phyloP scores from a whole-genome alignment of 2,888 invertebrate genomes.

The Hedya salicella region DNA sequence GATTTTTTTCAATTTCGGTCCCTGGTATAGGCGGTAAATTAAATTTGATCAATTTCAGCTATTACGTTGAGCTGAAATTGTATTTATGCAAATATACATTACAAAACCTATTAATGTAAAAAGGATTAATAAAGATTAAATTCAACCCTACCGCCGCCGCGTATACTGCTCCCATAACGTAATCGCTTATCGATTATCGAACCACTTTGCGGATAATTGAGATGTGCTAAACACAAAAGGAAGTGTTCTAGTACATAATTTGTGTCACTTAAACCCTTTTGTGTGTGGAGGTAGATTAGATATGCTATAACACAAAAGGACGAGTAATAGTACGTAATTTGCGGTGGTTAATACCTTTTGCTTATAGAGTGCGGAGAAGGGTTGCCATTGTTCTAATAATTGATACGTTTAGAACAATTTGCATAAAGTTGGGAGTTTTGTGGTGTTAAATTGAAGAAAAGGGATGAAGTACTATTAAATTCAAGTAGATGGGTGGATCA shows the following conservation, averaged over 20 bases:
- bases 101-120: neutral
- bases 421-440: neutral
- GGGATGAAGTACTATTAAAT: too few species aligned
- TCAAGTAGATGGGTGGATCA: too few species aligned
- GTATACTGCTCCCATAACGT: neutral
- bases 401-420: conserved; percentile 10
- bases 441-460: neutral
- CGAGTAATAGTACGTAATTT: neutral
- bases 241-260: neutral
- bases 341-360: neutral
- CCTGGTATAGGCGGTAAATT: too few species aligned
- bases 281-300: neutral
- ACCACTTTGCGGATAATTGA: conserved; percentile 27
- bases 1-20: too few species aligned
- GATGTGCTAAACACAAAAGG: neutral
- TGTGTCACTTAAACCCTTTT: neutral
- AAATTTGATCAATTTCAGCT: too few species aligned
- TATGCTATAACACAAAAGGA: too few species aligned
- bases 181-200: conserved; percentile 25
- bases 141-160: neutral
- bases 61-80: too few species aligned
- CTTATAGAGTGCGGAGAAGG: conserved; percentile 1
- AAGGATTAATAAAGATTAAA: neutral
- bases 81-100: neutral
- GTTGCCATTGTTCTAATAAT: conserved; percentile 23